A percentile compares a stretch with the other conserved stretches of the same genome.
Evolutionary conservation across 2,888 invertebrate genomes (phyloP).

Genomic region (Leptura quadrifasciata): DNA sequence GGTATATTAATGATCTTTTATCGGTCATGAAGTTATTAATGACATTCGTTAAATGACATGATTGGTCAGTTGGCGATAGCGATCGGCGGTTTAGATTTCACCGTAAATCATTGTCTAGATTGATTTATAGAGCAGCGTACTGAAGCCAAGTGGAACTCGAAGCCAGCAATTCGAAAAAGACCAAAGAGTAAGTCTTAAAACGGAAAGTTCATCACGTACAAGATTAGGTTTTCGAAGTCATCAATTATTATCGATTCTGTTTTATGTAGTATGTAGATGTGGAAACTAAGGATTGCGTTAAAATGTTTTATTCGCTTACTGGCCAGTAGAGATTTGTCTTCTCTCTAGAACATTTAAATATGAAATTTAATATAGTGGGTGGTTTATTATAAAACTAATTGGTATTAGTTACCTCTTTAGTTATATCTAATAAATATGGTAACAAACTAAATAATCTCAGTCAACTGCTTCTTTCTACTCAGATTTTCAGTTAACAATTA

Average conservation of each 20-base stretch:
- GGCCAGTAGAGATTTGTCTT: background rate
- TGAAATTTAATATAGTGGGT: too few relatives aligned
- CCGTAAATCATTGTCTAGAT: slow-evolving; percentile 59
- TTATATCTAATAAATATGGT: too few relatives aligned
- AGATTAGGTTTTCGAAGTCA: slow-evolving; percentile 35
- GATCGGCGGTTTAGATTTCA: slow-evolving; percentile 53
- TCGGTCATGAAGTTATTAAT: slow-evolving; percentile 58
- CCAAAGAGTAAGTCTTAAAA: slow-evolving; percentile 36
- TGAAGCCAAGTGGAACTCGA: slow-evolving; percentile 41
- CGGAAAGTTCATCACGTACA: slow-evolving; percentile 38
- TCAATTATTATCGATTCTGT: slow-evolving; percentile 35
- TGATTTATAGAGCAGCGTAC: slow-evolving; percentile 55
- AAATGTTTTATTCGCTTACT: background rate
- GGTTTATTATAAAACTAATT: too few relatives aligned
- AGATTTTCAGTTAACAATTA: too few relatives aligned
- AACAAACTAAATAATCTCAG: too few relatives aligned
- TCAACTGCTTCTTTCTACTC: too few relatives aligned
- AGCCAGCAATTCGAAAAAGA: slow-evolving; percentile 40
- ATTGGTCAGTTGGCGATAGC: slow-evolving; percentile 46
- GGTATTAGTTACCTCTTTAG: too few relatives aligned
- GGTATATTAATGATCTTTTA: slow-evolving; percentile 55
- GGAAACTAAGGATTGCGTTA: background rate
- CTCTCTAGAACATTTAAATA: background rate
- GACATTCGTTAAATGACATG: slow-evolving; percentile 55
- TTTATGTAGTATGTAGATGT: slow-evolving; percentile 20